A percentile compares a stretch with the other conserved stretches of the same genome.
phyloP scores from a whole-genome alignment of 2,888 invertebrate species.

The Aleiodes leptofemur region DNA sequence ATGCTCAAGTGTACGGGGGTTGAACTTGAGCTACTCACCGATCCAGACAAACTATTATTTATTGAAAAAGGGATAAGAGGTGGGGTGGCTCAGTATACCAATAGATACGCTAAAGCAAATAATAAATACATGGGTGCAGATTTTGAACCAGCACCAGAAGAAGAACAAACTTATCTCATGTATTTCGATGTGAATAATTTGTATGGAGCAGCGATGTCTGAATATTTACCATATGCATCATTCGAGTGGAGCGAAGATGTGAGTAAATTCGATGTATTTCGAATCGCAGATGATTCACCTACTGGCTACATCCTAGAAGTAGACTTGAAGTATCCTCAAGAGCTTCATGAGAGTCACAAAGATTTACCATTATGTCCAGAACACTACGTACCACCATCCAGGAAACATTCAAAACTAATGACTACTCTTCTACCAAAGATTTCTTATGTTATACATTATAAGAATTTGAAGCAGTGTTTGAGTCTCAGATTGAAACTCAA shows the following conservation, averaged over 20 bases:
- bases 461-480: conserved; percentile 41
- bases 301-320: too few relatives aligned
- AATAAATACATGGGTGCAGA: conserved; percentile 50
- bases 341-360: conserved; percentile 57
- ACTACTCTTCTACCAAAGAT: conserved; percentile 48
- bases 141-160: too few relatives aligned
- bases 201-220: conserved; percentile 45
- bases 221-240: neutral
- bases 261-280: too few relatives aligned
- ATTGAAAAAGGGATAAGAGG: conserved; percentile 56
- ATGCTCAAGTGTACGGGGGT: conserved; percentile 37
- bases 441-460: conserved; percentile 36
- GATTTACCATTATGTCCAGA: conserved; percentile 56
- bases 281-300: too few relatives aligned
- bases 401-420: conserved; percentile 55
- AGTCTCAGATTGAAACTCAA: conserved; percentile 41
- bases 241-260: too few relatives aligned
- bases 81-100: conserved; percentile 56
- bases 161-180: conserved; percentile 43
- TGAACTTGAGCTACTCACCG: conserved; percentile 49
- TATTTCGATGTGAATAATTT: neutral
- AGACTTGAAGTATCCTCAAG: conserved; percentile 36
- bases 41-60: conserved; percentile 57
- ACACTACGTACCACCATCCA: conserved; percentile 49
- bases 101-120: conserved; percentile 57